Conservation (phyloP, 2,113 vertebrate genomes). For the Crotalus tigris region DNA sequence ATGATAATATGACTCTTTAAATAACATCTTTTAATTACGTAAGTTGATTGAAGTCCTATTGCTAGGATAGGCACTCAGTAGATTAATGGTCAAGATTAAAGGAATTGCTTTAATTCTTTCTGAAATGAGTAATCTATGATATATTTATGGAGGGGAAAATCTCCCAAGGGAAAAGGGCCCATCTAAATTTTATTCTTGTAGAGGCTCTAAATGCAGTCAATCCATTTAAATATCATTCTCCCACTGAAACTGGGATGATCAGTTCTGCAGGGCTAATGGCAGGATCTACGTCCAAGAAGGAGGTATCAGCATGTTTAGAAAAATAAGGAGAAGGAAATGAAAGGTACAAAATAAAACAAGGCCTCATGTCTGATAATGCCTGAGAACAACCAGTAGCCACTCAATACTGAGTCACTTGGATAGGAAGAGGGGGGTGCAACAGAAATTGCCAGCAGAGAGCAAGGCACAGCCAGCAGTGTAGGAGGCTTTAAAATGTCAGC, state of each 20-base stretch:
- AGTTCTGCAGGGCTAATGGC: neutral
- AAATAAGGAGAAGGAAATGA: neutral
- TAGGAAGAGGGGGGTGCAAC: neutral
- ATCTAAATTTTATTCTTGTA: neutral
- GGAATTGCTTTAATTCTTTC: neutral
- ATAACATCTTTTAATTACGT: neutral
- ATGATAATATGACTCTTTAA: neutral
- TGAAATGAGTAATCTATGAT: conserved; percentile 16
- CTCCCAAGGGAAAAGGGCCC: neutral
- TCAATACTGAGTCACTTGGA: neutral
- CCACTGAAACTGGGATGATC: neutral
- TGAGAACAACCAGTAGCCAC: neutral
- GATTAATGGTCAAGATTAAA: neutral
- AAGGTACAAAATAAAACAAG: neutral
- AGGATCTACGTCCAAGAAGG: neutral
- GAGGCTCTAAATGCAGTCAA: neutral
- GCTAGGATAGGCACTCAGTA: neutral
- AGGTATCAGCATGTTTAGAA: neutral
- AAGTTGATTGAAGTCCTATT: neutral
- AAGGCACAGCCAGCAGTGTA: neutral
- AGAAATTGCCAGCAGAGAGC: neutral
- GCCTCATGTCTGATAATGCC: neutral
- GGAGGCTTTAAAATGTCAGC: neutral
- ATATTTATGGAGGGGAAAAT: neutral
- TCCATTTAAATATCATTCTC: neutral